Percentiles rank a stretch among this genome's conserved stretches.
phyloP scores from a whole-genome alignment of 37 sponge, comb jelly and placozoan species.

The Spongilla lacustris region DNA sequence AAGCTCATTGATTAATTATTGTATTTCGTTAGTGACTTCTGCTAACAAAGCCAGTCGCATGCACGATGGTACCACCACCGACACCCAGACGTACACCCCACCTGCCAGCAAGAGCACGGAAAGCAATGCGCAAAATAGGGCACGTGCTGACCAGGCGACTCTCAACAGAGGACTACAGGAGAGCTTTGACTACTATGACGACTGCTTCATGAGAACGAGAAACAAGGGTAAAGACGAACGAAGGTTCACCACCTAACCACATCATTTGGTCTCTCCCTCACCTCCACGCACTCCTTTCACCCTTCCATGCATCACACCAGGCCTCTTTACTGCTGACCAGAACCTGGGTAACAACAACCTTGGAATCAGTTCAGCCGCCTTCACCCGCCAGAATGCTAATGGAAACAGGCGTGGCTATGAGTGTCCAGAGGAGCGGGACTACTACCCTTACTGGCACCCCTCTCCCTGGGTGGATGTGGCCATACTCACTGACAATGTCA shows the following conservation, averaged over 20 bases:
- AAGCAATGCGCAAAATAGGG: slow-evolving; percentile 10
- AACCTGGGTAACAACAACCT: slow-evolving; percentile 61
- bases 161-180: slow-evolving; percentile 88
- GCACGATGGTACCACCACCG: slow-evolving; percentile 82
- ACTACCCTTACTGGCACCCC: slow-evolving; percentile 99
- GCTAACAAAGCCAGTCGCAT: slow-evolving; percentile 19
- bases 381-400: slow-evolving; percentile 96
- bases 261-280: neutral
- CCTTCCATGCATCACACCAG: slow-evolving; percentile 34
- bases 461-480: slow-evolving; percentile 97
- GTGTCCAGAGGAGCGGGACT: slow-evolving; percentile 99
- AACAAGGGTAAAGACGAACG: slow-evolving; percentile 58
- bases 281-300: too few relatives aligned
- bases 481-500: slow-evolving; percentile 75
- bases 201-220: slow-evolving; percentile 79
- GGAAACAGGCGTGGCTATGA: slow-evolving; percentile 97
- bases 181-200: slow-evolving; percentile 84
- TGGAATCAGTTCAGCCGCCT: slow-evolving; percentile 74
- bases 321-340: slow-evolving; percentile 97
- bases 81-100: slow-evolving; percentile 68
- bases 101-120: slow-evolving; percentile 16
- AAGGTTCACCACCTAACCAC: neutral
- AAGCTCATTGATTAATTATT: too few relatives aligned
- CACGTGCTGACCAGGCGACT: slow-evolving; percentile 44
- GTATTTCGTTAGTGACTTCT: neutral